Evolutionary conservation across 2,888 invertebrate species (phyloP).

Genomic region (Chloromyia formosa): DNA sequence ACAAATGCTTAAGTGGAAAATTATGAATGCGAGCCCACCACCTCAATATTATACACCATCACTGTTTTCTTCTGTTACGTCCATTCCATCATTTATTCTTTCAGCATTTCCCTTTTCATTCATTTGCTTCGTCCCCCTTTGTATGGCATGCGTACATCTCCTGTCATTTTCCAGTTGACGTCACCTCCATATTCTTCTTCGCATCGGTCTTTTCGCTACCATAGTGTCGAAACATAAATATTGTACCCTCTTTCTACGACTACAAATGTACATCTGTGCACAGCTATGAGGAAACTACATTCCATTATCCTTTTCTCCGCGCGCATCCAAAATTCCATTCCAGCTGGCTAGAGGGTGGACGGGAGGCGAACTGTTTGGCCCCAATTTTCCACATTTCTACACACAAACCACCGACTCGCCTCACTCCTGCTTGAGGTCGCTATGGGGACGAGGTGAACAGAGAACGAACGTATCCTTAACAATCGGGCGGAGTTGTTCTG

Average conservation of each 20-base stretch:
- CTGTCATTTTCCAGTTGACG: constrained; percentile 32
- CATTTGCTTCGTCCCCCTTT: not conserved
- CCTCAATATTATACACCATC: too few relatives aligned
- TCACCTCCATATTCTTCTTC: too few relatives aligned
- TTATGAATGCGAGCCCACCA: too few relatives aligned
- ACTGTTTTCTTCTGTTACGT: too few relatives aligned
- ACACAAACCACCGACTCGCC: constrained; percentile 8
- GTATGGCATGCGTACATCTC: not conserved
- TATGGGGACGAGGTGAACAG: too few relatives aligned
- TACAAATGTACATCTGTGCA: not conserved
- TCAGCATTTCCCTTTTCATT: not conserved
- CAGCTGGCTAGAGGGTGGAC: too few relatives aligned
- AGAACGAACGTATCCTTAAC: constrained; percentile 33
- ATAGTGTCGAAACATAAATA: constrained; percentile 3
- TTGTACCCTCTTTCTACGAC: not conserved
- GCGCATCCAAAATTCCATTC: too few relatives aligned
- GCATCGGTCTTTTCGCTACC: not conserved
- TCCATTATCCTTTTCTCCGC: constrained; percentile 10
- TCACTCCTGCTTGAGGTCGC: too few relatives aligned
- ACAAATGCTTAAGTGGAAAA: too few relatives aligned
- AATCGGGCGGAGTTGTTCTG: constrained; percentile 41
- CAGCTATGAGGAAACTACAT: not conserved
- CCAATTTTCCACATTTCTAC: constrained; percentile 33
- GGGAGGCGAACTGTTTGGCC: constrained; percentile 1
- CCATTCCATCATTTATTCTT: too few relatives aligned